phyloP scores from a whole-genome alignment of 2,797 vertebrate genomes.

The Artibeus jamaicensis region DNA sequence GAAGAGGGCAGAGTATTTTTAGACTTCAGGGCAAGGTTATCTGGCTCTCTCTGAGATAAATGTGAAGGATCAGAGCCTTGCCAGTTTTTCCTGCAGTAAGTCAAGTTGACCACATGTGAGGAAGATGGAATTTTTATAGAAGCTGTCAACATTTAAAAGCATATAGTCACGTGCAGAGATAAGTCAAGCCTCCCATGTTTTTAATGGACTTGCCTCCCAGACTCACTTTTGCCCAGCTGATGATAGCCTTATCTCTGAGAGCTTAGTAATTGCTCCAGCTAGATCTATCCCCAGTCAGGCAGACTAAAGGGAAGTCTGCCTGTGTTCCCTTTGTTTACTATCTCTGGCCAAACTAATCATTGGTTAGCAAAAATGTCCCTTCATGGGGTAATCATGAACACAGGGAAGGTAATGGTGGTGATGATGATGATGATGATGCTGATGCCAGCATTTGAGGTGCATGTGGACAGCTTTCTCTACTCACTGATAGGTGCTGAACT shows the following conservation, averaged over 20 bases:
- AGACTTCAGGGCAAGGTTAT: slow-evolving; percentile 52
- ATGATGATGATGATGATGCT: slow-evolving; percentile 10
- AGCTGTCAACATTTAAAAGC: slow-evolving; percentile 64
- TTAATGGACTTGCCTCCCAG: slow-evolving; percentile 48
- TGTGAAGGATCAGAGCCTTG: slow-evolving; percentile 51
- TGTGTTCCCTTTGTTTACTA: slow-evolving; percentile 45
- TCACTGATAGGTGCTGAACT: slow-evolving; percentile 79
- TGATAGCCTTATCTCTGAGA: slow-evolving; percentile 35
- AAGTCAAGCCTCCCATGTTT: slow-evolving; percentile 16
- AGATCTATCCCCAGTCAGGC: background rate
- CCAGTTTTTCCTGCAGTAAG: background rate
- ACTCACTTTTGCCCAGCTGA: slow-evolving; percentile 10
- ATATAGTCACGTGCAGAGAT: background rate
- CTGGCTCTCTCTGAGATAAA: slow-evolving; percentile 69
- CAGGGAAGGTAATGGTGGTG: background rate
- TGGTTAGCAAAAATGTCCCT: background rate
- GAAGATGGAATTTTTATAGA: slow-evolving; percentile 66
- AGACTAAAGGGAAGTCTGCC: slow-evolving; percentile 4
- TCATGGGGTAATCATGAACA: background rate
- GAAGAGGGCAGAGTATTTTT: slow-evolving; percentile 22
- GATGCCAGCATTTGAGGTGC: background rate
- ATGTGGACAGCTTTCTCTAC: slow-evolving; percentile 74
- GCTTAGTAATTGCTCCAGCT: background rate
- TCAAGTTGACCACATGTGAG: background rate
- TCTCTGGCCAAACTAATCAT: background rate